Evolutionary conservation across 2,797 vertebrate species (phyloP), one percentile per base, ranked within the genome.

Genomic region (Silurus lanzhouensis): DNA sequence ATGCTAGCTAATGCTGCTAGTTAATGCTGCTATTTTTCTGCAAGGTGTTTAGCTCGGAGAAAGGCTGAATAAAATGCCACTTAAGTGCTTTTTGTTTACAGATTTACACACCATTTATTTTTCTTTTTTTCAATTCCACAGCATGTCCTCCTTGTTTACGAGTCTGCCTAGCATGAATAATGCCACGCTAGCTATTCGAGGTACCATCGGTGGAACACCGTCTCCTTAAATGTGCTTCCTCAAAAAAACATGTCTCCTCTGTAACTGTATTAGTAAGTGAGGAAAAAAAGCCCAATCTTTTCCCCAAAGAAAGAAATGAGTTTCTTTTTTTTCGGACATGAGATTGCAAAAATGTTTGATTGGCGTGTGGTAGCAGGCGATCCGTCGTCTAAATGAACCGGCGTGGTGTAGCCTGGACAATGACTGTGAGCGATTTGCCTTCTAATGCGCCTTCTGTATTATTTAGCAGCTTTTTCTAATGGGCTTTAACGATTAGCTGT

Each of bases 401-500:
- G 22, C 75, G 55, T 61, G 72, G 74, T 76, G 57, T 83, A 86
- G 27, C 83, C 78, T 81, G 70, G 83, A 81, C 72, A 74, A 85
- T 60, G 80, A 85, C 83, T 78, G 79, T 86, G 84, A 88, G 75
- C 60, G 83, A 86, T 75, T 85, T 85, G 84, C 82, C 19, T 77
- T 80, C 84, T 88, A 87, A 88, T 87, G 72, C 63, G 81, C 60
- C 87, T 88, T 38, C 86, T 89, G 85, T 87, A 88, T 89, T 89
- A 89, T 89, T 88, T 88, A 89, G 83, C 81, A 85, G 87, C 68
- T 84, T 82, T 82, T 84, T 83, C 87, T 89, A 89, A 89, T 89
- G 89, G 81, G 38, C 80, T 89, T 85, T 88, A 89, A 88, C 85
- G 89, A 89, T 89, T 88, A 85, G 85, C 87, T 81, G 85, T 87